These are phyloP conservation scores for Columba livia DNA, from an alignment of 2,113 vertebrate species.

Conservation along the genomic window DNA sequence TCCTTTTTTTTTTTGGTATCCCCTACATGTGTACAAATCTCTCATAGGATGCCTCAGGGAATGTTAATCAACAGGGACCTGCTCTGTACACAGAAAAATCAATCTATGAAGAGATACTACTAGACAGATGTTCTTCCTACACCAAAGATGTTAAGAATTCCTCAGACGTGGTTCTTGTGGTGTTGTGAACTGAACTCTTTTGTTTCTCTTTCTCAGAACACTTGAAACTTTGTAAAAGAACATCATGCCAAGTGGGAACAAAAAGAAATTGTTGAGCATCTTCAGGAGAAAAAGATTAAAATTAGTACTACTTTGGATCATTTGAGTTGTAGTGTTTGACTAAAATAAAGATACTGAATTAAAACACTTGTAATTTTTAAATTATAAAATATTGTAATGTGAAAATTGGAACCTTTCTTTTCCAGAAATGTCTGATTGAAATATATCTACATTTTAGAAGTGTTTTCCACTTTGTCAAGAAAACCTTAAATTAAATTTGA, in stretches of 20 bases:
- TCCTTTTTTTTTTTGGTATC: neutral
- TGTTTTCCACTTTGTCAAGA: neutral
- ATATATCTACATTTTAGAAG: neutral
- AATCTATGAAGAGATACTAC: neutral
- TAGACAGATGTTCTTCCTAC: neutral
- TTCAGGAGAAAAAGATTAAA: neutral
- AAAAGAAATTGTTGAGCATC: neutral
- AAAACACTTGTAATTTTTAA: neutral
- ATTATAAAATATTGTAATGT: neutral
- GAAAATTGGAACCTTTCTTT: neutral
- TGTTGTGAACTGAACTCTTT: neutral
- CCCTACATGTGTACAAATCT: neutral
- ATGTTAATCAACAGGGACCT: neutral
- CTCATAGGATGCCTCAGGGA: neutral
- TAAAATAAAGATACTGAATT: neutral
- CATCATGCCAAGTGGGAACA: neutral
- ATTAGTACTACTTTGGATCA: neutral
- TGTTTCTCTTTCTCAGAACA: neutral
- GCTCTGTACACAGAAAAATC: neutral
- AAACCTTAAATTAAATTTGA: neutral
- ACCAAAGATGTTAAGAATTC: neutral
- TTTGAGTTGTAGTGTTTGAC: neutral
- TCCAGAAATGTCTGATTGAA: neutral
- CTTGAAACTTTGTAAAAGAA: neutral
- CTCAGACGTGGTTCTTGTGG: neutral